These are phyloP conservation scores for Salticus scenicus DNA, from an alignment of 2,888 invertebrate genomes.

Conservation along the genomic window DNA sequence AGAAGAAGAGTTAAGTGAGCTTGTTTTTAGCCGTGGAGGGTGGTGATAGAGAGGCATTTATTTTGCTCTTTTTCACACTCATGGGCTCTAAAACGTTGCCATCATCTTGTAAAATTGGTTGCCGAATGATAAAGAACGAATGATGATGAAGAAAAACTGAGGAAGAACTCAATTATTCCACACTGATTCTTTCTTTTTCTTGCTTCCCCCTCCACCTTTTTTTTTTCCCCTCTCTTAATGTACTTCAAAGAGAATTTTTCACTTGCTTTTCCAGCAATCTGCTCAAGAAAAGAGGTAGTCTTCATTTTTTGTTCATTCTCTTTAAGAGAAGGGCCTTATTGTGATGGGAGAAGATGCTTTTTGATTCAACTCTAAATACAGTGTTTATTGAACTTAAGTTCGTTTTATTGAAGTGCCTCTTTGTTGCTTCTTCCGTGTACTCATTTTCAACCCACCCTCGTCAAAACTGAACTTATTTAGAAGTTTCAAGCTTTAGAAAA, in stretches of 20 bases:
- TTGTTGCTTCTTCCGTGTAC: neutral
- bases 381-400: slow-evolving; percentile 8
- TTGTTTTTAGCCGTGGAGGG: slow-evolving; percentile 52
- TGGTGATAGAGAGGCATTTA: slow-evolving; percentile 40
- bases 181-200: slow-evolving; percentile 35
- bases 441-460: neutral
- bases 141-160: slow-evolving; percentile 65
- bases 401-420: neutral
- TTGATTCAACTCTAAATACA: neutral
- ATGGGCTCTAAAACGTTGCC: slow-evolving; percentile 50
- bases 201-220: slow-evolving; percentile 15
- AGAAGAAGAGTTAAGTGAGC: slow-evolving; percentile 50
- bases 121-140: slow-evolving; percentile 53
- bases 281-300: slow-evolving; percentile 4
- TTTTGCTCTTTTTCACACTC: slow-evolving; percentile 67
- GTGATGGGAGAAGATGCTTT: slow-evolving; percentile 7
- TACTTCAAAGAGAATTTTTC: slow-evolving; percentile 4
- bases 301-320: neutral
- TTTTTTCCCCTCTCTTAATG: neutral
- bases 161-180: slow-evolving; percentile 67
- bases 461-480: no score
- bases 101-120: slow-evolving; percentile 67
- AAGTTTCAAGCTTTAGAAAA: no score
- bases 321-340: slow-evolving; percentile 4
- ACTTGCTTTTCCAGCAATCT: slow-evolving; percentile 12